These are phyloP conservation scores for Pterocles gutturalis DNA, from an alignment of 2,113 vertebrate species.

Conservation along the genomic window DNA sequence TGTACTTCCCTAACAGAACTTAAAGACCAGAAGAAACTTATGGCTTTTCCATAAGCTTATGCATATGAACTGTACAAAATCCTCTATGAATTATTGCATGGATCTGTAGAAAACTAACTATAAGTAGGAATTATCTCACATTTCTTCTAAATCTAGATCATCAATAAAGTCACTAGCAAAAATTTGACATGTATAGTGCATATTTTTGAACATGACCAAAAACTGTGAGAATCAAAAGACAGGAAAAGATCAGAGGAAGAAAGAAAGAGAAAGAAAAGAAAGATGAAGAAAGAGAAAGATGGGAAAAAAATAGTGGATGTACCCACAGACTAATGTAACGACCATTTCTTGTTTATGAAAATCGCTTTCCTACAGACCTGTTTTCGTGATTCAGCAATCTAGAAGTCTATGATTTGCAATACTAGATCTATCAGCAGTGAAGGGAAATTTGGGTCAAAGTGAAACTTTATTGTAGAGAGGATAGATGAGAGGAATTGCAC, in stretches of 20 bases:
- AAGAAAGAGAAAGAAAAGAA: background rate
- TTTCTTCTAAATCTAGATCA: background rate
- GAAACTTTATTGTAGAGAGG: conserved; percentile 4
- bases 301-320: accelerated
- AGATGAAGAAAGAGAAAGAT: background rate
- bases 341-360: conserved; percentile 8
- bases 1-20: background rate
- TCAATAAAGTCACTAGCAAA: background rate
- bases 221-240: background rate
- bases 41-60: background rate
- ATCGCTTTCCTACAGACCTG: background rate
- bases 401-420: conserved; percentile 17
- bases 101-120: background rate
- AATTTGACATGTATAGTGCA: background rate
- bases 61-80: background rate
- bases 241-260: background rate
- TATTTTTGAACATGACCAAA: background rate
- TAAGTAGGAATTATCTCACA: background rate
- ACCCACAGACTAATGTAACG: background rate
- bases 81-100: background rate
- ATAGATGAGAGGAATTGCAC: conserved; percentile 5
- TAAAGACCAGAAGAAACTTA: background rate
- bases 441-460: conserved; percentile 32
- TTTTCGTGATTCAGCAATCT: conserved; percentile 43
- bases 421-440: conserved; percentile 8